These are phyloP conservation scores for Spilarctia lutea DNA, from an alignment of 2,888 invertebrate genomes.

Conservation along the genomic window DNA sequence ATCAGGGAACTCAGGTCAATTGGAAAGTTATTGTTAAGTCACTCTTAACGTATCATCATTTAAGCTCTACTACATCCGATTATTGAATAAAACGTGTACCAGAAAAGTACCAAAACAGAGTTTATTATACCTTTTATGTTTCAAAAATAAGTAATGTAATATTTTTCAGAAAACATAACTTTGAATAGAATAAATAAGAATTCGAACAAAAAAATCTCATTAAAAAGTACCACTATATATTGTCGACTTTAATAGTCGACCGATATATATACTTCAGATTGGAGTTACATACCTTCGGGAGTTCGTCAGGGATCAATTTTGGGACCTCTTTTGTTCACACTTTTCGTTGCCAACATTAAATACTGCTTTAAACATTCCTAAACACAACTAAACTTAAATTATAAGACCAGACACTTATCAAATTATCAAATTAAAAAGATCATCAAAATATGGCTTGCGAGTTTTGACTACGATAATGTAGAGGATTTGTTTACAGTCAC, in stretches of 20 bases:
- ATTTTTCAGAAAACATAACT: neutral
- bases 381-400: too few relatives aligned
- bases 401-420: too few relatives aligned
- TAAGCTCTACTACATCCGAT: neutral
- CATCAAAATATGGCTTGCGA: too few relatives aligned
- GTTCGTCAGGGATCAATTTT: too few relatives aligned
- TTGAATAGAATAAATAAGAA: neutral
- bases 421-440: too few relatives aligned
- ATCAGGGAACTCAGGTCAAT: constrained; percentile 1
- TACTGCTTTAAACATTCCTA: too few relatives aligned
- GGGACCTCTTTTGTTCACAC: too few relatives aligned
- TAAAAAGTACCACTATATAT: neutral
- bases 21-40: constrained; percentile 11
- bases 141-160: neutral
- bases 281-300: too few relatives aligned
- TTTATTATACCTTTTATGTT: neutral
- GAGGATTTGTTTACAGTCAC: too few relatives aligned
- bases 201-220: neutral
- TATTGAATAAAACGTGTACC: neutral
- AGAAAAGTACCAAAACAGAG: neutral
- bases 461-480: too few relatives aligned
- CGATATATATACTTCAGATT: too few relatives aligned
- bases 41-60: neutral
- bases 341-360: too few relatives aligned
- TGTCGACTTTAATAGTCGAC: neutral